phyloP scores from a whole-genome alignment of 2,888 invertebrate species.

The Autographa pulchrina region DNA sequence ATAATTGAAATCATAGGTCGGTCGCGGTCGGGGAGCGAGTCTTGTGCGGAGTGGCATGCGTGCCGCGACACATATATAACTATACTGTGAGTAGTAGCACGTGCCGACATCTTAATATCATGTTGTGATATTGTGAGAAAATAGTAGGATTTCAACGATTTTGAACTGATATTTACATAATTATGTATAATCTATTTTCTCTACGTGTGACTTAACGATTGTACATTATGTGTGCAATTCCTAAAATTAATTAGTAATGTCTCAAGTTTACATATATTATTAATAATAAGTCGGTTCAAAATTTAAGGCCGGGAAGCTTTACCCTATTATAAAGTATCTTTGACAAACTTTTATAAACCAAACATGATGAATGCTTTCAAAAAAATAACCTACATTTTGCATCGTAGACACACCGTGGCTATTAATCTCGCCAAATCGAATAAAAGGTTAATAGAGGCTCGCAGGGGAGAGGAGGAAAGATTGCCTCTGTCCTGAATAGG shows the following conservation, averaged over 20 bases:
- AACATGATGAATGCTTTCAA: constrained; percentile 23
- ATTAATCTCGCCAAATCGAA: constrained; percentile 86
- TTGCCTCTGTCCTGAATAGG: constrained; percentile 82
- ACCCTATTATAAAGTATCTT: constrained; percentile 13
- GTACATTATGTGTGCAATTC: too few species aligned
- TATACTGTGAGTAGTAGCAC: constrained; percentile 19
- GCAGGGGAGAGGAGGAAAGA: constrained; percentile 76
- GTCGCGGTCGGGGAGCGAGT: constrained; percentile 64
- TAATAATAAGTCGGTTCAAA: not conserved
- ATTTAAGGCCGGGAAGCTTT: not conserved
- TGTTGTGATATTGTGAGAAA: not conserved
- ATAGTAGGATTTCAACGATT: not conserved
- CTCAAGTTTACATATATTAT: not conserved
- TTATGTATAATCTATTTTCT: too few species aligned
- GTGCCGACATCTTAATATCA: constrained; percentile 12
- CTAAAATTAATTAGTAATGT: too few species aligned
- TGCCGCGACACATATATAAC: constrained; percentile 18
- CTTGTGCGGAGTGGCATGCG: constrained; percentile 67
- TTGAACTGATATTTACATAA: not conserved
- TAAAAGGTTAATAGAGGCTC: constrained; percentile 81
- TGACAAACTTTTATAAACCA: constrained; percentile 8
- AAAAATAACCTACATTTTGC: constrained; percentile 63
- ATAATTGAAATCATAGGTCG: constrained; percentile 88
- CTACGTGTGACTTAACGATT: too few species aligned
- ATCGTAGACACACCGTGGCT: constrained; percentile 75